phyloP scores from a whole-genome alignment of 2,113 vertebrate genomes.

The Alethe castanea region DNA sequence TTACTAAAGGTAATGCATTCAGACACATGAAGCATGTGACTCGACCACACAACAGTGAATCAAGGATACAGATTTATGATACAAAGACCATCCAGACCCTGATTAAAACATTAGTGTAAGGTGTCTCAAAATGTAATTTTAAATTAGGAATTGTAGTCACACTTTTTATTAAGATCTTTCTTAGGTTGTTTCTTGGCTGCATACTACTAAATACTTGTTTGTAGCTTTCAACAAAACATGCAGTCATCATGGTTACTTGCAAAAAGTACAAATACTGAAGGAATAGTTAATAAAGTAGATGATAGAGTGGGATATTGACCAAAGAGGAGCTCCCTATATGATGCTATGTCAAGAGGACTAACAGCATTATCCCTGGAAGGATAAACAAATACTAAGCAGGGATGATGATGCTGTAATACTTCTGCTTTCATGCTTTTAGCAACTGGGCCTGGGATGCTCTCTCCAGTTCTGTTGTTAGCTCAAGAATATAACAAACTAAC shows the following conservation, averaged over 20 bases:
- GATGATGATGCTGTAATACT: not conserved
- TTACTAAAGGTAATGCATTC: constrained; percentile 17
- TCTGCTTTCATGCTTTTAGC: not conserved
- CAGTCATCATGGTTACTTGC: not conserved
- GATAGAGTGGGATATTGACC: not conserved
- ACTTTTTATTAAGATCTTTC: not conserved
- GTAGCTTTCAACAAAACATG: not conserved
- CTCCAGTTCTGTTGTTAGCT: not conserved
- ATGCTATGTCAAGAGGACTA: not conserved
- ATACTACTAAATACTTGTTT: not conserved
- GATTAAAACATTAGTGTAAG: not conserved
- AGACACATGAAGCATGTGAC: not conserved
- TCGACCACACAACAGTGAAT: not conserved
- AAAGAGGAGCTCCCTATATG: not conserved
- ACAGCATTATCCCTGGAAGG: not conserved
- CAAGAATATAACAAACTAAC: not conserved
- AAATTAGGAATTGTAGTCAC: not conserved
- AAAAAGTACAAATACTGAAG: not conserved
- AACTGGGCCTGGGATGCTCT: not conserved
- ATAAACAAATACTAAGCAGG: not conserved
- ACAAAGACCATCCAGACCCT: not conserved
- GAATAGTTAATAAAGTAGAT: not conserved
- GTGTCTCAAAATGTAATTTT: not conserved
- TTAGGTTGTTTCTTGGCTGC: not conserved
- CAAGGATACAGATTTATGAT: not conserved